Base-by-base conservation (phyloP, 2,888 invertebrate species). In the Mesodorylaimus sp. region DNA sequence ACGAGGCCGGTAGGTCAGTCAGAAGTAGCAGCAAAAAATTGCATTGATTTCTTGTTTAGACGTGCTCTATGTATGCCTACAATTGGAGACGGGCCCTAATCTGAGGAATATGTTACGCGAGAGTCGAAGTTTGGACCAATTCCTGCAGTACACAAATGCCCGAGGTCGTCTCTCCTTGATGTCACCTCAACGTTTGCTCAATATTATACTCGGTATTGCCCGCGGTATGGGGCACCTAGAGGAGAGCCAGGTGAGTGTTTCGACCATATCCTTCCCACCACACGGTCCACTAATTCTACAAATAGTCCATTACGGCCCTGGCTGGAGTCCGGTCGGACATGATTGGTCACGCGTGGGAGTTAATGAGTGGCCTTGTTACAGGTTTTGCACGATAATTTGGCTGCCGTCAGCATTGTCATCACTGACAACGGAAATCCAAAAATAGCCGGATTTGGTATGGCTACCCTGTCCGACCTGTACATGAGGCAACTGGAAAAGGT, bases 401-500 rank as follows among this genome's bases (percentile, higher is more conserved):
- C 50, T 10, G 36, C 37, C 3, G 27, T 50, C 2, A 50, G 38
- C 29, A 36, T 50, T 3, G 27, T 50, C 7, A 29, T 50, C 36
- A 45, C 37, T 13, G 37, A 32, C 3, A 45, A 24, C 19, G 50
- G 50, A 21, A 28, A 28, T 16, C 50, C 50, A 19, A 45, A 44
- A 37, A 50, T 50, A 13, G 44, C 39, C 13, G 45, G 45, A 3
- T 50, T 50, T 25, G 50, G 50, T 2, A 45, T 50, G 24, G 50
- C 50, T 2, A n/a, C 19, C 5, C 16, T 43, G 23, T 21, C 16
- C 29, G 44, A 44, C 5, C n/a, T 50, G 27, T 50, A 50, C 38
- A 25, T 7, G 16, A 27, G 45, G 19, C 45, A 50, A 21, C 19
- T 13, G 2, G 45, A 45, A 5, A 44, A 21, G 28, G 45, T 49